Evolutionary conservation across 2,797 vertebrate species (phyloP).

Genomic region (Enteromius afrohamiltoni): DNA sequence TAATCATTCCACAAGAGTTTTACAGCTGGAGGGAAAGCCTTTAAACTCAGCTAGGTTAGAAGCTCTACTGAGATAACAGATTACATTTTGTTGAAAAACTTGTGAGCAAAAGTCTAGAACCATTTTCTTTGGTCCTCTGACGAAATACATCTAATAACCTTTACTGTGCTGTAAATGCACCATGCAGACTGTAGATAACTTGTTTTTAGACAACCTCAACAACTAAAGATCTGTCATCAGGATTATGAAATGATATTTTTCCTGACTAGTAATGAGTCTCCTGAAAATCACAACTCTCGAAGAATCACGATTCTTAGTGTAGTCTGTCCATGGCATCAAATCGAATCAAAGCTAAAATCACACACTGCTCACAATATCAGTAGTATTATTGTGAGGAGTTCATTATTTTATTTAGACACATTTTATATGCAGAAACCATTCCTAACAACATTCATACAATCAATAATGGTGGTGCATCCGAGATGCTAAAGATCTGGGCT

Average conservation of each 20-base stretch:
- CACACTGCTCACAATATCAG: neutral
- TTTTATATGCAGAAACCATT: neutral
- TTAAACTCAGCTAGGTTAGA: slow-evolving; percentile 53
- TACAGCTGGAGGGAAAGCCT: slow-evolving; percentile 52
- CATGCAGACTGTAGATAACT: neutral
- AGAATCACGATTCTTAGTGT: neutral
- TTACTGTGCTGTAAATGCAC: neutral
- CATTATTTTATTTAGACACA: neutral
- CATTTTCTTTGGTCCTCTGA: neutral
- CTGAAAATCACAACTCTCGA: neutral
- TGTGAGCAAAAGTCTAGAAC: slow-evolving; percentile 13
- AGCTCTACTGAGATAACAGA: slow-evolving; percentile 28
- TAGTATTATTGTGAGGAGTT: neutral
- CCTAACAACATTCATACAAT: neutral
- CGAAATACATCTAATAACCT: neutral
- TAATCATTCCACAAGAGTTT: slow-evolving; percentile 42
- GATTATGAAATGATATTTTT: neutral
- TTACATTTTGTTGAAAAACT: slow-evolving; percentile 19
- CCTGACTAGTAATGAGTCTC: neutral
- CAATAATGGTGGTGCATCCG: neutral
- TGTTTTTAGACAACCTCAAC: neutral
- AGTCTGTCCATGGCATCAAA: neutral
- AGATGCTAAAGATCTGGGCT: neutral
- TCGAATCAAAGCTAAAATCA: neutral
- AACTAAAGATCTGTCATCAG: neutral